These are phyloP conservation scores for Anseranas semipalmata DNA, from an alignment of 2,113 vertebrate genomes.

Conservation along the genomic window DNA sequence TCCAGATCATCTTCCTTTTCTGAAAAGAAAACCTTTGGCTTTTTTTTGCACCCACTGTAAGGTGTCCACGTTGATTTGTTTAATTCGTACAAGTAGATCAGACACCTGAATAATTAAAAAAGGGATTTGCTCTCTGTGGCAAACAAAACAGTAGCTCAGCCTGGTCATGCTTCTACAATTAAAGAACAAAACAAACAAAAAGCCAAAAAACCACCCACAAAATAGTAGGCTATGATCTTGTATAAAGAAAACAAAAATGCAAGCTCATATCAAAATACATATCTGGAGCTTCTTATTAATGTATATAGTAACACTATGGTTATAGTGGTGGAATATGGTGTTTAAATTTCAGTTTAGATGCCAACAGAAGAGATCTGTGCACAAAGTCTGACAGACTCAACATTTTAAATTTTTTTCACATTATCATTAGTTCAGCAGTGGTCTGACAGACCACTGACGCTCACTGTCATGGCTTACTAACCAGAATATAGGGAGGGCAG, in stretches of 20 bases:
- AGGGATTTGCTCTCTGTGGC: neutral
- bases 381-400: neutral
- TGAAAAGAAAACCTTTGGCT: neutral
- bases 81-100: neutral
- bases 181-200: neutral
- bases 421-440: neutral
- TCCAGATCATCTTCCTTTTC: neutral
- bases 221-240: neutral
- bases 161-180: neutral
- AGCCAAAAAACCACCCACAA: accelerated
- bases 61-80: neutral
- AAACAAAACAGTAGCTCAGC: neutral
- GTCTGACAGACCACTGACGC: neutral
- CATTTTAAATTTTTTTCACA: neutral
- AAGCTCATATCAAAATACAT: neutral
- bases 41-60: neutral
- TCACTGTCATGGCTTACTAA: neutral
- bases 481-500: neutral
- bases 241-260: neutral
- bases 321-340: neutral
- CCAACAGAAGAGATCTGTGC: neutral
- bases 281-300: neutral
- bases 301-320: neutral
- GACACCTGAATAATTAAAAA: neutral
- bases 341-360: neutral